Base-by-base conservation (phyloP, 2,797 vertebrate genomes). In the Arremon brunneinucha region DNA sequence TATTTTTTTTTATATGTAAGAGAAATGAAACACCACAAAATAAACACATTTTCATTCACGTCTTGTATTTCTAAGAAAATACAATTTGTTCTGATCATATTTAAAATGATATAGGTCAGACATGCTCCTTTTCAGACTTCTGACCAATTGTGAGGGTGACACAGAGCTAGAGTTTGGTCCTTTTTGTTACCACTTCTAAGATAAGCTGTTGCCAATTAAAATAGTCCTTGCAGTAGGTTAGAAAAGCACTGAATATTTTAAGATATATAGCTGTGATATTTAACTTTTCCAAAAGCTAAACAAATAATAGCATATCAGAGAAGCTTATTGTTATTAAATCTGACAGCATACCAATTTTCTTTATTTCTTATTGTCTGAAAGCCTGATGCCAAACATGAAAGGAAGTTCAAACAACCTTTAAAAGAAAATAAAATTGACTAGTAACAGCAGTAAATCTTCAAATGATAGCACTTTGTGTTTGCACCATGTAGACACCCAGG, bases 181-280 rank as follows among this genome's bases (percentile, higher is more conserved):
- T 46, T 89, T 90, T 92, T 84, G 41, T 94, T 95, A 63, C 79
- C 91, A 82, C 72, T 96, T 93, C 82, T 91, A 67, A 85, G 92
- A 94, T 90, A 92, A 95, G 67, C 22, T 70, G 24, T 74, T 93
- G 85, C 95, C 89, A 94, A 88, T 59, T 94, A 72, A 95, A 96
- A 94, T 86, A 89, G 27, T 52, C 56, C 70, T 84, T 90, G 87
- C 67, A 93, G 93, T 93, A 93, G 94, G 89, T 94, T 96, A 96
- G 63, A 59, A 94, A 97, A 97, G 67, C 94, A 93, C 27, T 70
- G 74, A 91, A 83, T 94, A 86, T 94, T 94, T 94, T 86, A 83
- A 95, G 79, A 91, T 93, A 86, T 67, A 90, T 95, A 86, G 72
- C 67, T 83, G 76, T 91, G 59, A 90, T 95, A 82, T 69, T 95